phyloP scores from a whole-genome alignment of 2,113 vertebrate genomes.

The Pseudopodoces humilis region DNA sequence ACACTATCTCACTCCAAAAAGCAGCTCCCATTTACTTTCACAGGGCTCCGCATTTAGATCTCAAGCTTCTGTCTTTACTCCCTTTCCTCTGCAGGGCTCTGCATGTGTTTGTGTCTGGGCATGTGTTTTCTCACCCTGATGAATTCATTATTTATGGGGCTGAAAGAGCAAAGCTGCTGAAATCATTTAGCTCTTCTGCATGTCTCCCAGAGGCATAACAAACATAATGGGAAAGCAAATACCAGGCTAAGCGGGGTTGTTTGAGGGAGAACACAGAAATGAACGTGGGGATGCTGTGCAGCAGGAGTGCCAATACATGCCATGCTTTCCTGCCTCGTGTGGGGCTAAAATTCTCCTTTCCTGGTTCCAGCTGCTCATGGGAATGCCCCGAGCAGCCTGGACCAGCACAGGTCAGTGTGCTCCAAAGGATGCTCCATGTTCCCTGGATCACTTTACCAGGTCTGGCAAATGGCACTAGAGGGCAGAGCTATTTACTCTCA shows the following conservation, averaged over 20 bases:
- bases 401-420: neutral
- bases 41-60: neutral
- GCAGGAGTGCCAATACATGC: neutral
- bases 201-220: slow-evolving; percentile 33
- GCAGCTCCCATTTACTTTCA: neutral
- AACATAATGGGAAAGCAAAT: slow-evolving; percentile 23
- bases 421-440: neutral
- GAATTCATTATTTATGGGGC: slow-evolving; percentile 48
- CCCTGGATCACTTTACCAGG: neutral
- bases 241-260: neutral
- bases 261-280: neutral
- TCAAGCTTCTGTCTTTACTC: neutral
- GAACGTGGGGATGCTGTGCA: neutral
- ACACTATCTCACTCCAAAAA: neutral
- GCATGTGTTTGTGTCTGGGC: neutral
- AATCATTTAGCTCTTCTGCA: slow-evolving; percentile 24
- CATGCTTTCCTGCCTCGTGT: neutral
- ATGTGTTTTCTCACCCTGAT: neutral
- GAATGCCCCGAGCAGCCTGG: neutral
- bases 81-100: neutral
- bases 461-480: slow-evolving; percentile 22
- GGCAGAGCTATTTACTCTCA: slow-evolving; percentile 45
- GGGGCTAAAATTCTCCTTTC: neutral
- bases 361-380: neutral
- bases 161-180: slow-evolving; percentile 34